Conservation (phyloP, 1,140 invertebrate species). For the Drosophila trapezifrons region DNA sequence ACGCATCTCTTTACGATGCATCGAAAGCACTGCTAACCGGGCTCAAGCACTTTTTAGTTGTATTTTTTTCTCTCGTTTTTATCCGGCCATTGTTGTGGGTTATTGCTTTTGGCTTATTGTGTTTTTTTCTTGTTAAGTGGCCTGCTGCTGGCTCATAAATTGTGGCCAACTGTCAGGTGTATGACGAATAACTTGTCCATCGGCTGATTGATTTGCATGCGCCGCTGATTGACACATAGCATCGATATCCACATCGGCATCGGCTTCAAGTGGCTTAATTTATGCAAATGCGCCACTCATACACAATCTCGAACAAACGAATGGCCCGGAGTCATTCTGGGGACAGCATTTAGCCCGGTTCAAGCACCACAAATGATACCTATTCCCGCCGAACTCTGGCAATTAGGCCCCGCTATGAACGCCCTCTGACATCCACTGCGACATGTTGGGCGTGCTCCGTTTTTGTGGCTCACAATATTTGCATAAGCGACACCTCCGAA, state of each 20-base stretch:
- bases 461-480: conserved; percentile 48
- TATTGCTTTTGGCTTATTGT: conserved; percentile 27
- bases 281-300: conserved; percentile 67
- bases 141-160: conserved; percentile 64
- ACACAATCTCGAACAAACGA: conserved; percentile 19
- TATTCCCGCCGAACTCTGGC: conserved; percentile 31
- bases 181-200: conserved; percentile 70
- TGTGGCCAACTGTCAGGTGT: conserved; percentile 64
- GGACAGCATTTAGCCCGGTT: conserved; percentile 53
- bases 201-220: conserved; percentile 68
- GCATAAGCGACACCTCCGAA: conserved; percentile 79
- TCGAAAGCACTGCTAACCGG: conserved; percentile 25
- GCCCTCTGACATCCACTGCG: conserved; percentile 56
- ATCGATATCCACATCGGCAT: conserved; percentile 43
- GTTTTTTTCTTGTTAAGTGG: conserved; percentile 51
- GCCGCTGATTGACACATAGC: conserved; percentile 55
- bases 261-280: conserved; percentile 74
- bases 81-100: conserved; percentile 30
- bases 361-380: conserved; percentile 8
- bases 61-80: conserved; percentile 14
- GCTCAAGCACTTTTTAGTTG: conserved; percentile 34
- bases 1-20: conserved; percentile 67
- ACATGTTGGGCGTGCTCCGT: conserved; percentile 65
- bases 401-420: conserved; percentile 53
- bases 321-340: conserved; percentile 5